Evolutionary conservation across 37 sponge, comb jelly and placozoan species (phyloP).

Genomic region (Beroe forskalii): DNA sequence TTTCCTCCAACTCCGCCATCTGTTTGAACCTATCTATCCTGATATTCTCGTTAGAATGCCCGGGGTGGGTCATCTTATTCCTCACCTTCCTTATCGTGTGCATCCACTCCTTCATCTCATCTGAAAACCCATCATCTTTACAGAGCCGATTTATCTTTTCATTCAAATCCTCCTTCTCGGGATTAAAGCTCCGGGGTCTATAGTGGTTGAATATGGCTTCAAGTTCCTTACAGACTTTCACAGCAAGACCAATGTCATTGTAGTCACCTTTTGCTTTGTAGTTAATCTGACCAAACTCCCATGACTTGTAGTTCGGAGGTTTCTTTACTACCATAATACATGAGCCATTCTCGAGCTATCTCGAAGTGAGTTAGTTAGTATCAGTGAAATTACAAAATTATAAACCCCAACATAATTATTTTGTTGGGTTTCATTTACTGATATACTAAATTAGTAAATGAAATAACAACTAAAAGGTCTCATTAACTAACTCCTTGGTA

Average conservation of each 20-base stretch:
- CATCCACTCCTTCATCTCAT: not conserved
- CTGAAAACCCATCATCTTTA: not conserved
- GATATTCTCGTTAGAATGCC: not conserved
- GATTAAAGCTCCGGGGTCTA: not conserved
- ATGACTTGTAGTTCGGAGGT: not conserved
- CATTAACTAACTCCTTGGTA: no score
- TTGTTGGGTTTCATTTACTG: no score
- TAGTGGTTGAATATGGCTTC: not conserved
- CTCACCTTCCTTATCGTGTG: not conserved
- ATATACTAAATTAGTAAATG: no score
- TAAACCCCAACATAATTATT: no score
- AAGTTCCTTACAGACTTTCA: not conserved
- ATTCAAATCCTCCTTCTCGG: not conserved
- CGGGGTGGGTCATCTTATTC: not conserved
- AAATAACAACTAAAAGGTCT: no score
- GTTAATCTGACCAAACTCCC: not conserved
- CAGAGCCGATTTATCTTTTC: not conserved
- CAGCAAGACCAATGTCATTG: not conserved
- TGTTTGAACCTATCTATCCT: not conserved
- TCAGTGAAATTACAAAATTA: not conserved
- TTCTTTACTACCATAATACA: not conserved
- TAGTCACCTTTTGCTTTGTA: not conserved
- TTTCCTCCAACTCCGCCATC: not conserved
- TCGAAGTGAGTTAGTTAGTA: not conserved
- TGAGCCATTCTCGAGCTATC: not conserved